A percentile compares a stretch with the other conserved stretches of the same genome.
Evolutionary conservation across 1,140 invertebrate genomes (phyloP).

Genomic region (Apis cerana): DNA sequence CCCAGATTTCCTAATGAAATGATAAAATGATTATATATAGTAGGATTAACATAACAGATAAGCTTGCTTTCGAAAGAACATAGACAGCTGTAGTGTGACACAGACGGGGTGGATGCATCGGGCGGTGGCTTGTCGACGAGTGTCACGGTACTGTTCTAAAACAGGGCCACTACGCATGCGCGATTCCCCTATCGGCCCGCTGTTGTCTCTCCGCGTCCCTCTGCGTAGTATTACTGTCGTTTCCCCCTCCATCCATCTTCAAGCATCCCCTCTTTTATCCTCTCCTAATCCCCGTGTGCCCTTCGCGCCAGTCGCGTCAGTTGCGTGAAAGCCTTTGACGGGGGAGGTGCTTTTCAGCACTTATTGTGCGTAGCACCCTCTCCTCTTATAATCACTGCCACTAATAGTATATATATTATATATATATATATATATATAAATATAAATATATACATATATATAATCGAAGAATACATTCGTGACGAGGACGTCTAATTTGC

Average conservation of each 20-base stretch:
- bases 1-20: not conserved
- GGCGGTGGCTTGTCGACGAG: slow-evolving; percentile 70
- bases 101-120: slow-evolving; percentile 63
- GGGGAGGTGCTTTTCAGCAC: slow-evolving; percentile 67
- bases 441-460: slow-evolving; percentile 9
- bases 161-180: slow-evolving; percentile 77
- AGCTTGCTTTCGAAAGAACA: slow-evolving; percentile 11
- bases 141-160: slow-evolving; percentile 71
- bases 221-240: slow-evolving; percentile 9
- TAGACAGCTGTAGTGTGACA: slow-evolving; percentile 22
- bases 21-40: not conserved
- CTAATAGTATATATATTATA: slow-evolving; percentile 61
- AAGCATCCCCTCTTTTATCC: slow-evolving; percentile 38
- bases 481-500: not conserved
- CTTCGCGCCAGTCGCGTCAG: slow-evolving; percentile 74
- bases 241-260: slow-evolving; percentile 11
- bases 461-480: not conserved
- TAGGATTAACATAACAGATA: not conserved
- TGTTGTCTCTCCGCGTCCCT: slow-evolving; percentile 29
- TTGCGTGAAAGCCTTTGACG: slow-evolving; percentile 79
- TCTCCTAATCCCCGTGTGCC: slow-evolving; percentile 62
- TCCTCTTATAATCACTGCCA: slow-evolving; percentile 69
- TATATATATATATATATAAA: slow-evolving; percentile 21
- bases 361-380: slow-evolving; percentile 60
- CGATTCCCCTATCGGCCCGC: slow-evolving; percentile 47